Percentiles rank a stretch among this genome's conserved stretches.
These are phyloP conservation scores for Andrena chrysosceles DNA, from an alignment of 2,888 invertebrate species.

Conservation along the genomic window DNA sequence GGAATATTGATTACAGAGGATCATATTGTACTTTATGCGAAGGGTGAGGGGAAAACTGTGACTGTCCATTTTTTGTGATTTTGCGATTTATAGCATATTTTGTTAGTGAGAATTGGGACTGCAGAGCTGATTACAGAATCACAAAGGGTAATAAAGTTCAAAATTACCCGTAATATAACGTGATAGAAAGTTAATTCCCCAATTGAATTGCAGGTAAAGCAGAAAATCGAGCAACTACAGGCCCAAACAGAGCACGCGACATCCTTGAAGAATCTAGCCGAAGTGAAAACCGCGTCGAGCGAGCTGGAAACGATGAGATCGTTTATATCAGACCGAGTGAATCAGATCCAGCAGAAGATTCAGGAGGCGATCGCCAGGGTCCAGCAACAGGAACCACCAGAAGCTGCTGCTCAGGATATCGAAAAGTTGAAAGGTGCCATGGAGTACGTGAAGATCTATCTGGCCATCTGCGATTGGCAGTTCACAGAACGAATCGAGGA, in stretches of 20 bases:
- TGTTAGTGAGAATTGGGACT: too few relatives aligned
- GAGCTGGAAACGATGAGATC: conserved; percentile 89
- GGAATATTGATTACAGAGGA: too few relatives aligned
- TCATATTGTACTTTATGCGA: too few relatives aligned
- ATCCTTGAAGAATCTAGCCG: conserved; percentile 83
- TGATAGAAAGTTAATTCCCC: not conserved
- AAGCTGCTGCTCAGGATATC: conserved; percentile 89
- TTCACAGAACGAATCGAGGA: conserved; percentile 87
- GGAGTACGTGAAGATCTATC: conserved; percentile 87
- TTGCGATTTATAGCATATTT: too few relatives aligned
- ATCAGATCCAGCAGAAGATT: conserved; percentile 89
- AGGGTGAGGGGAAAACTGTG: too few relatives aligned
- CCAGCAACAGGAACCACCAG: conserved; percentile 89
- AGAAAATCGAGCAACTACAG: conserved; percentile 83
- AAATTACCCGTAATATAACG: too few relatives aligned
- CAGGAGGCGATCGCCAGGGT: conserved; percentile 90
- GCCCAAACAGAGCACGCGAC: conserved; percentile 86
- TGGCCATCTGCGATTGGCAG: conserved; percentile 88
- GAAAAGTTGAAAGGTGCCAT: conserved; percentile 89
- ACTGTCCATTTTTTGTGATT: too few relatives aligned
- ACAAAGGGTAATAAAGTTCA: too few relatives aligned
- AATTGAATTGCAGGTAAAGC: conserved; percentile 72
- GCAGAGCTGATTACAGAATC: too few relatives aligned
- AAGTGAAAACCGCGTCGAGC: conserved; percentile 78
- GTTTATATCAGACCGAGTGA: conserved; percentile 89